Conservation (phyloP, 2,113 vertebrate genomes). For the Chamaetylas fuelleborni region DNA sequence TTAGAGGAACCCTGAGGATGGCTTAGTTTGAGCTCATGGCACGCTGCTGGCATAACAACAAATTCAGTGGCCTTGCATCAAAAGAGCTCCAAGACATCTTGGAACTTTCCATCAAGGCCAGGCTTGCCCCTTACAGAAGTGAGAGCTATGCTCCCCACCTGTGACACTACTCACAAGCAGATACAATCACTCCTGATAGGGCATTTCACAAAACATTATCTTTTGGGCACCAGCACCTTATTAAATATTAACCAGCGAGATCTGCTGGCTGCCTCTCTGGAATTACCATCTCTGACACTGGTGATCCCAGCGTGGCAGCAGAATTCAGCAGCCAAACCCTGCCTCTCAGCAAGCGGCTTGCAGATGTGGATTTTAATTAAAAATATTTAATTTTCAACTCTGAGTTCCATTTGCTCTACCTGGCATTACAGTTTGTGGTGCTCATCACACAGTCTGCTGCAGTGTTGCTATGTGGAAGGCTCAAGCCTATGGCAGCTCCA, state of each 20-base stretch:
- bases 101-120: neutral
- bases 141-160: neutral
- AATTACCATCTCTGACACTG: constrained; percentile 43
- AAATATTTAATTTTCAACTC: constrained; percentile 69
- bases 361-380: constrained; percentile 80
- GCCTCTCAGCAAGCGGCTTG: constrained; percentile 51
- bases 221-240: constrained; percentile 23
- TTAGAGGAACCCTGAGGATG: neutral
- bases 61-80: accelerated
- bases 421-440: neutral
- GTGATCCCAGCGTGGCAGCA: constrained; percentile 38
- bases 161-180: neutral
- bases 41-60: neutral
- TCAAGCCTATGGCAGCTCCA: neutral
- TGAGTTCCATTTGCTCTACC: constrained; percentile 44
- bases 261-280: constrained; percentile 42
- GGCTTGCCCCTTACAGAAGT: neutral
- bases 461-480: neutral
- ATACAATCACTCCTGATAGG: neutral
- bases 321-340: constrained; percentile 54
- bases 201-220: neutral
- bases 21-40: neutral
- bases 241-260: constrained; percentile 71
- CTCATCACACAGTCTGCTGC: neutral
- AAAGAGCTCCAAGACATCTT: neutral